phyloP scores from a whole-genome alignment of 2,797 vertebrate genomes.

The Calcarius lapponicus region DNA sequence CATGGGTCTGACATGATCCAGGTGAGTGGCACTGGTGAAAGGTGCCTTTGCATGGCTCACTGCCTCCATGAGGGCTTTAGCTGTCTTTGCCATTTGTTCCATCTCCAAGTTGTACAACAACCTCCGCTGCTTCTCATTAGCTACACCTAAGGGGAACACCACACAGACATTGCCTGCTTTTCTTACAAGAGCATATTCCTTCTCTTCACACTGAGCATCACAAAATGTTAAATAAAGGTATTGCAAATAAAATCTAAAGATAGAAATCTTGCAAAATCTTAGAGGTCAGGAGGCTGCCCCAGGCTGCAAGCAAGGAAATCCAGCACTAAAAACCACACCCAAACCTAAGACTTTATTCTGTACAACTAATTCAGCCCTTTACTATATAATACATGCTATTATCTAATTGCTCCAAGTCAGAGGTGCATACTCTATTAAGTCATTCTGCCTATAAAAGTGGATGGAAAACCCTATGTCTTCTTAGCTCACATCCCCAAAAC shows the following conservation, averaged over 20 bases:
- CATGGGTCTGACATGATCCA: constrained; percentile 96
- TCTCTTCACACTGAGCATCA: accelerated
- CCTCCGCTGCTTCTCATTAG: constrained; percentile 92
- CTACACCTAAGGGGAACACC: constrained; percentile 77
- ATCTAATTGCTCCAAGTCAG: not conserved
- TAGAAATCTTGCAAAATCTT: not conserved
- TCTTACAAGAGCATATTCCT: not conserved
- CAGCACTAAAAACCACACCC: not conserved
- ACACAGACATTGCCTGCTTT: not conserved
- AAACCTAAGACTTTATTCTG: not conserved
- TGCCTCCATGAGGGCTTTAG: constrained; percentile 96
- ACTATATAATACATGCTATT: not conserved
- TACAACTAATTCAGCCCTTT: not conserved
- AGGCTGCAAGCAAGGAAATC: not conserved
- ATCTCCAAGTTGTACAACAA: constrained; percentile 96
- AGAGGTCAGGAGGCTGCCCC: not conserved
- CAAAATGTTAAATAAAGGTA: not conserved
- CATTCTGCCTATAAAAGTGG: not conserved
- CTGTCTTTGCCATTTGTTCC: constrained; percentile 98
- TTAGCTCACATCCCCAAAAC: not conserved
- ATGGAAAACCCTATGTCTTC: not conserved
- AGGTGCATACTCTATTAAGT: not conserved
- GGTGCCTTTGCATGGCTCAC: constrained; percentile 95
- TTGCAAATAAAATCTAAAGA: not conserved
- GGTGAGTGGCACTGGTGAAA: constrained; percentile 95